Percentiles rank a stretch among this genome's conserved stretches.
Evolutionary conservation across 2,888 invertebrate genomes (phyloP).

Genomic region (Cybosia mesomella): DNA sequence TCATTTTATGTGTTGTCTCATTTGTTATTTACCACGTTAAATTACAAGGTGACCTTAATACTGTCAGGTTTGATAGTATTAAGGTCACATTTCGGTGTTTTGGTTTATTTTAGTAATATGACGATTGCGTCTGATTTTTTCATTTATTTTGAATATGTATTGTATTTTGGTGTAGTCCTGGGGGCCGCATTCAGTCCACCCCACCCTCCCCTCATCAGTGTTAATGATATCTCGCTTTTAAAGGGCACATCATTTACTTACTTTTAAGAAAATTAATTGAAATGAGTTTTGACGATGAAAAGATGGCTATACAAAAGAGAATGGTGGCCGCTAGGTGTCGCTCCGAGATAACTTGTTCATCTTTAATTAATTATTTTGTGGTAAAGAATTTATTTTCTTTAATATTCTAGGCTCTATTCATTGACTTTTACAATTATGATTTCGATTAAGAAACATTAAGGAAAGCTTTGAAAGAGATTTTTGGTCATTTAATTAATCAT

Average conservation of each 20-base stretch:
- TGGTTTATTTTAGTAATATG: background rate
- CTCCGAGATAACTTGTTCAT: slow-evolving; percentile 83
- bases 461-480: slow-evolving; percentile 31
- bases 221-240: slow-evolving; percentile 86
- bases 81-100: no score
- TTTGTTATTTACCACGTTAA: no score
- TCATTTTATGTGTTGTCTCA: background rate
- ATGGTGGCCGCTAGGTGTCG: slow-evolving; percentile 84
- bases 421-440: slow-evolving; percentile 69
- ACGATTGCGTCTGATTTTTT: slow-evolving; percentile 22
- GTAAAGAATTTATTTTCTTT: slow-evolving; percentile 81
- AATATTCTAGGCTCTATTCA: slow-evolving; percentile 72
- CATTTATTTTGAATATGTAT: slow-evolving; percentile 13
- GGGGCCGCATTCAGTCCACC: slow-evolving; percentile 32
- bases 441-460: slow-evolving; percentile 69
- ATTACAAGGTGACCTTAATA: background rate
- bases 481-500: slow-evolving; percentile 2
- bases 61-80: no score
- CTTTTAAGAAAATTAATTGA: slow-evolving; percentile 86
- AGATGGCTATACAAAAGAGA: slow-evolving; percentile 82
- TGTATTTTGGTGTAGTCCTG: slow-evolving; percentile 27
- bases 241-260: slow-evolving; percentile 86
- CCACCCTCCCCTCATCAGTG: slow-evolving; percentile 66
- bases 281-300: slow-evolving; percentile 87
- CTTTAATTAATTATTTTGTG: slow-evolving; percentile 85